Percentiles rank a stretch among this genome's conserved stretches.
These are phyloP conservation scores for Leptopilina drosophilae DNA, from an alignment of 2,888 invertebrate genomes.

Conservation along the genomic window DNA sequence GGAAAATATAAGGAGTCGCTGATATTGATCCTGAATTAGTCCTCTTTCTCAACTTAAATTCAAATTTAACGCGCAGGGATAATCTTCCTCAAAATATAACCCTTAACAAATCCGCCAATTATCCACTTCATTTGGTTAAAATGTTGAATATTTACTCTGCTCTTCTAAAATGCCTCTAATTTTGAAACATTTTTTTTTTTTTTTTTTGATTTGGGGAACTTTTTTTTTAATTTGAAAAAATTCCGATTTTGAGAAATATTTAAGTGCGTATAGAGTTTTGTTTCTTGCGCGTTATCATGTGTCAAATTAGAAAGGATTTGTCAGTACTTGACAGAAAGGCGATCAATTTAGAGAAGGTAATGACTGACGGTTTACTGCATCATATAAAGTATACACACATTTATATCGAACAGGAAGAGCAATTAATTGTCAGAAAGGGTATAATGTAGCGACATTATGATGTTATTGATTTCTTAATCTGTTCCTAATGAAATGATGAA, in stretches of 20 bases:
- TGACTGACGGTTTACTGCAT: slow-evolving; percentile 56
- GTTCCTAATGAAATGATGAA: slow-evolving; percentile 65
- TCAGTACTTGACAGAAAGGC: slow-evolving; percentile 56
- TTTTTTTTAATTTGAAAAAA: too few relatives aligned
- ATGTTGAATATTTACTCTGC: too few relatives aligned
- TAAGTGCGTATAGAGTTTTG: too few relatives aligned
- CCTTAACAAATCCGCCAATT: slow-evolving; percentile 20
- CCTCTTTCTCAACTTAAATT: slow-evolving; percentile 12
- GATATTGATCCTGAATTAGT: slow-evolving; percentile 36
- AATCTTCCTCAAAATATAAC: slow-evolving; percentile 25
- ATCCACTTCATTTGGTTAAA: slow-evolving; percentile 18
- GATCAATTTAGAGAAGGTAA: slow-evolving; percentile 56
- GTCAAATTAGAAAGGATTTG: slow-evolving; percentile 46
- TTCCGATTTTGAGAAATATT: too few relatives aligned
- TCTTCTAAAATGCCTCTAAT: too few relatives aligned
- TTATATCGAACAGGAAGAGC: slow-evolving; percentile 46
- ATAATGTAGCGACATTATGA: slow-evolving; percentile 49
- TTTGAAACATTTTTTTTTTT: too few relatives aligned
- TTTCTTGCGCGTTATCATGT: not conserved
- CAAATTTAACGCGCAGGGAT: slow-evolving; percentile 23
- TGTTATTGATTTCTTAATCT: slow-evolving; percentile 64
- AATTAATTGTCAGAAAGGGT: slow-evolving; percentile 61
- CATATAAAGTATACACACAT: not conserved
- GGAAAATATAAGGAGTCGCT: slow-evolving; percentile 44
- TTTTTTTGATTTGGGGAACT: too few relatives aligned